Percentiles rank a stretch among this genome's conserved stretches.
These are phyloP conservation scores for Ranitomeya variabilis DNA, from an alignment of 2,113 vertebrate species.

Conservation along the genomic window DNA sequence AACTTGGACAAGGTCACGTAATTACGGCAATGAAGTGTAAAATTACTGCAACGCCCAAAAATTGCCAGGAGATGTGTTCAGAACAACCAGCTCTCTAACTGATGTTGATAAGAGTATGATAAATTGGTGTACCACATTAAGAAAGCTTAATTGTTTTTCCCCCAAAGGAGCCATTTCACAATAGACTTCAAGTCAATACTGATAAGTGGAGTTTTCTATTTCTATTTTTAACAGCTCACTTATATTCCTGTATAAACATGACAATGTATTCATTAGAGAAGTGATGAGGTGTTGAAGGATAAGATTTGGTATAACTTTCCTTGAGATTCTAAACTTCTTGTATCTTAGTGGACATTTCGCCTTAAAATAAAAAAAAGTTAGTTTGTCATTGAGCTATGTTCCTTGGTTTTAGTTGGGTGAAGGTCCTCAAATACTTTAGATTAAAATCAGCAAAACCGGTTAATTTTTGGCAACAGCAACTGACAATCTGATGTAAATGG, in stretches of 20 bases:
- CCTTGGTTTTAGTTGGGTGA: too few relatives aligned
- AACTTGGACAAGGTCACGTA: conserved; percentile 56
- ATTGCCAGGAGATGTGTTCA: conserved; percentile 10
- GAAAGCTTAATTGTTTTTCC: conserved; percentile 52
- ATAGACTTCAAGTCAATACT: conserved; percentile 38
- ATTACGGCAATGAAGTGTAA: conserved; percentile 56
- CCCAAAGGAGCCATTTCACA: conserved; percentile 30
- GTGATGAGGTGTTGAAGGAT: neutral
- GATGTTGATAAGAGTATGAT: conserved; percentile 51
- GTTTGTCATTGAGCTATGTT: too few relatives aligned
- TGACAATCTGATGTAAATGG: too few relatives aligned
- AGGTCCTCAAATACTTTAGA: too few relatives aligned
- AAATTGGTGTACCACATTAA: conserved; percentile 55
- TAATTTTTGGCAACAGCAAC: too few relatives aligned
- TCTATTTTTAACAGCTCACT: neutral
- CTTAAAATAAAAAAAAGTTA: too few relatives aligned
- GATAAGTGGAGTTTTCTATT: neutral
- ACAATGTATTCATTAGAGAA: neutral
- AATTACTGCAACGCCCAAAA: conserved; percentile 56
- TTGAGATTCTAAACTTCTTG: neutral
- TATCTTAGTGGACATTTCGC: too few relatives aligned
- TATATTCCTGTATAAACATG: neutral
- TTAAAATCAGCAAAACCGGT: too few relatives aligned
- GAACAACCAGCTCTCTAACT: conserved; percentile 40
- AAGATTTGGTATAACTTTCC: neutral